These are phyloP conservation scores for Hassar affinis DNA, from an alignment of 2,113 vertebrate species.

Conservation along the genomic window DNA sequence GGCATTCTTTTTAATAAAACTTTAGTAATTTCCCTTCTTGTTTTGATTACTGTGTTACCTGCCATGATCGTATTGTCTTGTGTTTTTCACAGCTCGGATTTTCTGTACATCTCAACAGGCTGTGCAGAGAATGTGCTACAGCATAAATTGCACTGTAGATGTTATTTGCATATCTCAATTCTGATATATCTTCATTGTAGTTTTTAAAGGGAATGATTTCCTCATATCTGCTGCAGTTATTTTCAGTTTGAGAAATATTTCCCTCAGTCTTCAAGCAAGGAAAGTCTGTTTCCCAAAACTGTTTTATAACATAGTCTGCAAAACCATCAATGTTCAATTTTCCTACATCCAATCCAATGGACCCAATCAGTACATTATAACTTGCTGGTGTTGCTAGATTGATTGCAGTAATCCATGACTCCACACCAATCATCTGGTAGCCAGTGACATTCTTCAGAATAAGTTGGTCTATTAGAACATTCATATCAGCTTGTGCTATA, in stretches of 20 bases:
- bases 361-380: conserved; percentile 63
- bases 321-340: conserved; percentile 65
- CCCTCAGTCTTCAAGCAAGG: conserved; percentile 37
- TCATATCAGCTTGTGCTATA: conserved; percentile 69
- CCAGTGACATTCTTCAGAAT: conserved; percentile 68
- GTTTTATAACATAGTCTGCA: conserved; percentile 59
- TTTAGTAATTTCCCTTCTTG: not conserved
- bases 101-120: conserved; percentile 56
- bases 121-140: conserved; percentile 68
- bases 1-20: not conserved
- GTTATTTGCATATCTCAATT: conserved; percentile 66
- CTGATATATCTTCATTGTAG: conserved; percentile 62
- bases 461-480: conserved; percentile 65
- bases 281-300: conserved; percentile 65
- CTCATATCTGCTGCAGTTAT: conserved; percentile 53
- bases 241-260: not conserved
- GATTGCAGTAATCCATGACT: conserved; percentile 72
- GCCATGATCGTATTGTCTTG: conserved; percentile 52
- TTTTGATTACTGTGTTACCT: conserved; percentile 59
- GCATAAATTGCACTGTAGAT: conserved; percentile 73
- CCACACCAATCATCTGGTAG: conserved; percentile 69
- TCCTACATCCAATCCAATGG: conserved; percentile 68
- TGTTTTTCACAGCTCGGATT: conserved; percentile 58
- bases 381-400: conserved; percentile 66
- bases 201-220: conserved; percentile 55